A percentile compares a stretch with the other conserved stretches of the same genome.
phyloP scores from a whole-genome alignment of 2,797 vertebrate genomes.

The Oreortyx pictus region DNA sequence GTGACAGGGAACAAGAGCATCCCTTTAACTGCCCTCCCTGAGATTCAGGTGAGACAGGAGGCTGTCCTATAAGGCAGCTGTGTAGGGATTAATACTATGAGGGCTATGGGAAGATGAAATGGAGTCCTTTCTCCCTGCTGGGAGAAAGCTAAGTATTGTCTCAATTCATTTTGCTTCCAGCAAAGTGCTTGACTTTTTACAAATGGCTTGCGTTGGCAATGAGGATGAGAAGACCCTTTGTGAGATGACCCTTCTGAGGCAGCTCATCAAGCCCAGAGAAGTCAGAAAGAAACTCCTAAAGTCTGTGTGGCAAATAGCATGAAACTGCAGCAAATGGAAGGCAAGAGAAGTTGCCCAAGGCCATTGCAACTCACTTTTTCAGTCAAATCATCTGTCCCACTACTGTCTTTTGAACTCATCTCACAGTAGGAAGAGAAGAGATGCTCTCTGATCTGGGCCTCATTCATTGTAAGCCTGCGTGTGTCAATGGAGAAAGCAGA shows the following conservation, averaged over 20 bases:
- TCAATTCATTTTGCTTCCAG: background rate
- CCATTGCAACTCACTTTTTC: background rate
- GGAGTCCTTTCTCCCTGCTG: background rate
- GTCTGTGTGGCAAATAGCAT: background rate
- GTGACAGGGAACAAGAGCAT: background rate
- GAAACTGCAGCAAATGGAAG: background rate
- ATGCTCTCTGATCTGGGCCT: background rate
- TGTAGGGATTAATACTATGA: background rate
- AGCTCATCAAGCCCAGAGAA: background rate
- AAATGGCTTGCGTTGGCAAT: background rate
- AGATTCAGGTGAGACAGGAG: background rate
- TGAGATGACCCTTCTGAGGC: background rate
- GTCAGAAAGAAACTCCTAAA: background rate
- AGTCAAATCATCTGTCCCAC: background rate
- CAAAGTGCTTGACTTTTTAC: background rate
- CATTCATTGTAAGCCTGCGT: background rate
- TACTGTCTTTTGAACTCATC: background rate
- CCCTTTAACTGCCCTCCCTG: background rate
- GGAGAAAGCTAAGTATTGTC: background rate
- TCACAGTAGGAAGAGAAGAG: background rate
- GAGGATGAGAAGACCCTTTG: background rate
- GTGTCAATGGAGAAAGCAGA: background rate
- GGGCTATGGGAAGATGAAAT: background rate
- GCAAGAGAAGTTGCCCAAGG: background rate
- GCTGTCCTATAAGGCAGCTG: fast-evolving